Evolutionary conservation across 2,888 invertebrate genomes (phyloP).

Genomic region (Eugnorisma glareosa): DNA sequence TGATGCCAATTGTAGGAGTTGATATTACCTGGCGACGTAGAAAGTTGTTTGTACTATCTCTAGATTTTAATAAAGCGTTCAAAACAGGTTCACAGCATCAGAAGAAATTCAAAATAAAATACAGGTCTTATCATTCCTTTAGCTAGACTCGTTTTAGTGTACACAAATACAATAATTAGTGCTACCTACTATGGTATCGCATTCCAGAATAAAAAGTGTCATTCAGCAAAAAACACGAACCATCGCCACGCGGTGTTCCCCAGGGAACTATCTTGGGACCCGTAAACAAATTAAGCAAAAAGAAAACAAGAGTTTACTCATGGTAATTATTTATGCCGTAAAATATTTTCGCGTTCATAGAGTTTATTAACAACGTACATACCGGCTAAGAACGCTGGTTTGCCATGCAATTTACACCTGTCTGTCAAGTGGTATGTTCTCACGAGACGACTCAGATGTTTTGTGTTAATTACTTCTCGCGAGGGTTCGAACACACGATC

Average conservation of each 20-base stretch:
- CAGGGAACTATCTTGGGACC: slow-evolving; percentile 46
- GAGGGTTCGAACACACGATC: slow-evolving; percentile 54
- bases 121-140: slow-evolving; percentile 6
- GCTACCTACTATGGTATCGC: slow-evolving; percentile 17
- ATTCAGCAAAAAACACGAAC: slow-evolving; percentile 20
- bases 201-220: slow-evolving; percentile 28
- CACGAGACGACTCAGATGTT: slow-evolving; percentile 59
- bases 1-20: slow-evolving; percentile 60
- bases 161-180: slow-evolving; percentile 26
- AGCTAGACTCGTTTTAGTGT: slow-evolving; percentile 20
- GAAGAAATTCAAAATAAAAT: slow-evolving; percentile 16
- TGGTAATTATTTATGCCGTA: slow-evolving; percentile 50
- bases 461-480: slow-evolving; percentile 59
- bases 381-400: slow-evolving; percentile 50
- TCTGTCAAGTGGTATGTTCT: slow-evolving; percentile 60
- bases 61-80: slow-evolving; percentile 29
- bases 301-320: slow-evolving; percentile 41
- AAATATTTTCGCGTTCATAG: slow-evolving; percentile 60
- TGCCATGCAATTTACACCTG: slow-evolving; percentile 63
- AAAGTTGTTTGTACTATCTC: slow-evolving; percentile 52
- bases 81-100: slow-evolving; percentile 12
- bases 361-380: slow-evolving; percentile 57
- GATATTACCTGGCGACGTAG: slow-evolving; percentile 49
- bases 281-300: slow-evolving; percentile 54
- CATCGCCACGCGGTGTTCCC: slow-evolving; percentile 32